Percentiles rank a stretch among this genome's conserved stretches.
Evolutionary conservation across 2,797 vertebrate genomes (phyloP).

Genomic region (Morelia viridis): DNA sequence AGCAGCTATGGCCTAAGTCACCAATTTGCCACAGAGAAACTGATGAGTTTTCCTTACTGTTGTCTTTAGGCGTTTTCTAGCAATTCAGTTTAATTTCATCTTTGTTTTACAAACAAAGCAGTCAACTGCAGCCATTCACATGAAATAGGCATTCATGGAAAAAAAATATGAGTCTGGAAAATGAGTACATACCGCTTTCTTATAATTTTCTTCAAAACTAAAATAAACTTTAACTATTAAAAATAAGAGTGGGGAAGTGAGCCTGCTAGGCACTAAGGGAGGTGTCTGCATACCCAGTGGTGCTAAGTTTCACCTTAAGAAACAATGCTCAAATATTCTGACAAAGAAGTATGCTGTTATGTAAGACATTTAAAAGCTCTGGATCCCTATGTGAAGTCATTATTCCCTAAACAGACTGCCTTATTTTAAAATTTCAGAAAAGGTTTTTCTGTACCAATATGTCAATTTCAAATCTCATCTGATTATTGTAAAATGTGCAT

Average conservation of each 20-base stretch:
- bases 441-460: not conserved
- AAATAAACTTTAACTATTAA: not conserved
- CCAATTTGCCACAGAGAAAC: not conserved
- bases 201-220: not conserved
- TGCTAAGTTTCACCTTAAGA: not conserved
- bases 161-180: not conserved
- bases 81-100: not conserved
- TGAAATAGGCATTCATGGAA: not conserved
- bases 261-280: not conserved
- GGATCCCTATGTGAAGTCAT: not conserved
- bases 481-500: constrained; percentile 28
- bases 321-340: not conserved
- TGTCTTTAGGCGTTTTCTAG: not conserved
- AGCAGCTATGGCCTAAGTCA: not conserved
- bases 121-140: not conserved
- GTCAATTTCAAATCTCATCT: not conserved
- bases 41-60: not conserved
- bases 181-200: not conserved
- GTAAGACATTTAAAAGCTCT: not conserved
- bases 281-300: not conserved
- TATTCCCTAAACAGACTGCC: not conserved
- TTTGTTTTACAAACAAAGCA: not conserved
- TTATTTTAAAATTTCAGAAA: not conserved
- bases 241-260: not conserved
- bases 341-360: not conserved